Conservation (phyloP, 2,888 invertebrate species). For the Tenthredo amoena region DNA sequence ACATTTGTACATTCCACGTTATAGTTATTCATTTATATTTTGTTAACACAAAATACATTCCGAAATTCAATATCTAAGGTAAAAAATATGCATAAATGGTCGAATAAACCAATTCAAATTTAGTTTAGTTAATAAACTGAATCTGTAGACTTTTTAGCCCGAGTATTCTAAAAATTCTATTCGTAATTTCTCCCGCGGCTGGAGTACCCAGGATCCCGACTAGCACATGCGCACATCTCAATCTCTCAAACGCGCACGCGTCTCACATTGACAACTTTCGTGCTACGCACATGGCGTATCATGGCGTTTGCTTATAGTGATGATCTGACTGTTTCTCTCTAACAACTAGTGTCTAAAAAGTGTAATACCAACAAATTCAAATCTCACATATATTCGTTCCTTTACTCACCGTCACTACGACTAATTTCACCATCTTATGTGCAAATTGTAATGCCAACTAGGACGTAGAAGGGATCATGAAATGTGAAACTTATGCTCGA, state of each 20-base stretch:
- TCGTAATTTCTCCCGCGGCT: neutral
- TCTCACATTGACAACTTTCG: constrained; percentile 32
- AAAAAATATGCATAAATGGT: neutral
- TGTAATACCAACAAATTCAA: constrained; percentile 1
- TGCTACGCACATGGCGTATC: constrained; percentile 59
- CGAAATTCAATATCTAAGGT: neutral
- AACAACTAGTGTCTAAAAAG: neutral
- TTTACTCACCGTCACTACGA: neutral
- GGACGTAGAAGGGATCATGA: constrained; percentile 14
- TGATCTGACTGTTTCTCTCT: constrained; percentile 4
- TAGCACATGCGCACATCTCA: neutral
- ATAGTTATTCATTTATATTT: neutral
- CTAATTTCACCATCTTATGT: neutral
- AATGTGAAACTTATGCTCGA: constrained; percentile 53
- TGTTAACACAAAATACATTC: neutral
- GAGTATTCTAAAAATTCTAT: neutral
- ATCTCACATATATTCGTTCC: neutral
- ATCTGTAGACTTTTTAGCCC: neutral
- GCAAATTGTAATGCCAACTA: neutral
- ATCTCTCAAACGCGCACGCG: neutral
- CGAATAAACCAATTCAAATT: neutral
- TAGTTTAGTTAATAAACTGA: neutral
- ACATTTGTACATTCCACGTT: neutral
- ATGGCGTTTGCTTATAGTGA: constrained; percentile 51
- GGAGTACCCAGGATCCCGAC: neutral